Conservation (phyloP, 2,888 invertebrate species). For the Archips xylosteana region DNA sequence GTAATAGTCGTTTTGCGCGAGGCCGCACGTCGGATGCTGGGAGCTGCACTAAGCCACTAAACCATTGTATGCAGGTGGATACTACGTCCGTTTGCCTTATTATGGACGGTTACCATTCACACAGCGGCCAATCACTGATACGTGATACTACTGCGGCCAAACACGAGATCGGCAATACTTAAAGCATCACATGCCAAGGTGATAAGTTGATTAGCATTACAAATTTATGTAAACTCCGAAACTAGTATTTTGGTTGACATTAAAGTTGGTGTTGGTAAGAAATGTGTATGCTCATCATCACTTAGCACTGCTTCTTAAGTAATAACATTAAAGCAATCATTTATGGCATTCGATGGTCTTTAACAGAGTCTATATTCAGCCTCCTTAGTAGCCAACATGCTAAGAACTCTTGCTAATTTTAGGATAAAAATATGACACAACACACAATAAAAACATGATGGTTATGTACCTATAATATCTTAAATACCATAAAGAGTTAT, state of each 20-base stretch:
- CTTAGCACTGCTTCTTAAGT: slow-evolving; percentile 11
- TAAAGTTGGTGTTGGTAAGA: slow-evolving; percentile 9
- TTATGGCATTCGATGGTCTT: not conserved
- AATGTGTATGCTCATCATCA: slow-evolving; percentile 20
- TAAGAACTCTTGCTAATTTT: not conserved
- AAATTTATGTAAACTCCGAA: slow-evolving; percentile 60
- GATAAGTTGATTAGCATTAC: slow-evolving; percentile 63
- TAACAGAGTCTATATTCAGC: not conserved
- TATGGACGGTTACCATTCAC: slow-evolving; percentile 81
- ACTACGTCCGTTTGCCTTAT: slow-evolving; percentile 78
- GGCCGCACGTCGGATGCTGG: slow-evolving; percentile 80
- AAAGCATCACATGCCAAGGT: slow-evolving; percentile 65
- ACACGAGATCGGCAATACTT: slow-evolving; percentile 37
- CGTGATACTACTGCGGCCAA: slow-evolving; percentile 34
- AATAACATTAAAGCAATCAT: not conserved
- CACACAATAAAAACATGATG: too few relatives aligned
- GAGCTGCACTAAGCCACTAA: slow-evolving; percentile 78
- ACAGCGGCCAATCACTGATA: slow-evolving; percentile 70
- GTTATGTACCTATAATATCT: too few relatives aligned
- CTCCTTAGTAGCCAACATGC: not conserved
- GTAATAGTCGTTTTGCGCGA: slow-evolving; percentile 53
- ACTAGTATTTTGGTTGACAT: slow-evolving; percentile 46
- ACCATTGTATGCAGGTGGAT: slow-evolving; percentile 85
- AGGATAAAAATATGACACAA: too few relatives aligned
- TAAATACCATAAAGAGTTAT: too few relatives aligned